Evolutionary conservation across 2,797 vertebrate genomes (phyloP).

Genomic region (Coranthus polyacanthus): DNA sequence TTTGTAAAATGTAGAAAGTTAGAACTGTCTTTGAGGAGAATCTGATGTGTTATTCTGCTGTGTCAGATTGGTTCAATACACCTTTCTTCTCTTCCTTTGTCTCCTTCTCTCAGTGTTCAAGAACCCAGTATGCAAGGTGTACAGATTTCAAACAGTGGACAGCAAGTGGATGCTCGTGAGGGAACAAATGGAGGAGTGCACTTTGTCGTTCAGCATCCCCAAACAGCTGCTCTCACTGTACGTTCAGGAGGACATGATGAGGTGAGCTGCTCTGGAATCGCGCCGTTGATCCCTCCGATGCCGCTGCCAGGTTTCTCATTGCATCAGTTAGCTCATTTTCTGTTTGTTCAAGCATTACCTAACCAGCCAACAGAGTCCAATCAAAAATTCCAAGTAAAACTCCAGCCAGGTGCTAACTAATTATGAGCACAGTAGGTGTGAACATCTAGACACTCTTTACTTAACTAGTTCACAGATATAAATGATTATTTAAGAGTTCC

Average conservation of each 20-base stretch:
- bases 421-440: slow-evolving; percentile 13
- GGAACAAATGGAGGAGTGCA: slow-evolving; percentile 97
- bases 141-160: slow-evolving; percentile 94
- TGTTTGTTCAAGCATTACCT: slow-evolving; percentile 4
- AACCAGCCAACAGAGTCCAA: slow-evolving; percentile 5
- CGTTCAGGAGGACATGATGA: slow-evolving; percentile 94
- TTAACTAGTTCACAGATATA: slow-evolving; percentile 50
- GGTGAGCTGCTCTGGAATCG: slow-evolving; percentile 81
- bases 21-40: slow-evolving; percentile 22
- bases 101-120: slow-evolving; percentile 87
- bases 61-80: slow-evolving; percentile 20
- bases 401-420: slow-evolving; percentile 8
- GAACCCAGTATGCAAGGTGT: slow-evolving; percentile 94
- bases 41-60: slow-evolving; percentile 33
- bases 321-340: slow-evolving; percentile 13
- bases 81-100: slow-evolving; percentile 17
- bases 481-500: slow-evolving; percentile 68
- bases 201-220: slow-evolving; percentile 94
- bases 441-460: slow-evolving; percentile 21
- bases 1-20: slow-evolving; percentile 13
- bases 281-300: neutral
- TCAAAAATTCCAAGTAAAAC: slow-evolving; percentile 38
- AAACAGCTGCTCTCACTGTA: slow-evolving; percentile 93
- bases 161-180: slow-evolving; percentile 96
- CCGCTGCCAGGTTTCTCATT: slow-evolving; percentile 11